A percentile compares a stretch with the other conserved stretches of the same genome.
Evolutionary conservation across 2,113 vertebrate species (phyloP).

Genomic region (Nettapus auritus): DNA sequence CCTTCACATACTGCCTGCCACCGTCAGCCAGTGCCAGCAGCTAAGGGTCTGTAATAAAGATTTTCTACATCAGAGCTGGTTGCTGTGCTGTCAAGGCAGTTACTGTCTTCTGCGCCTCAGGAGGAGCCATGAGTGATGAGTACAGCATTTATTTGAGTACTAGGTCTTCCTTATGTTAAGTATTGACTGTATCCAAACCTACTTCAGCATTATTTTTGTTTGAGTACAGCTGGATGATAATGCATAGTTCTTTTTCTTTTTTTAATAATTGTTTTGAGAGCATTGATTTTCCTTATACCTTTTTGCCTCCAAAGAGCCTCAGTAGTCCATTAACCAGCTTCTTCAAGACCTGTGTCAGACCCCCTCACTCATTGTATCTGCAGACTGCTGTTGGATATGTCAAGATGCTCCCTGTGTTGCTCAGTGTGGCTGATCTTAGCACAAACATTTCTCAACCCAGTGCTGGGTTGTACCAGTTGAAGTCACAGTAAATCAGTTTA

Average conservation of each 20-base stretch:
- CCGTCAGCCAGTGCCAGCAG: background rate
- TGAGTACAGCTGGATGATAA: background rate
- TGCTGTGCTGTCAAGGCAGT: background rate
- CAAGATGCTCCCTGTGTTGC: background rate
- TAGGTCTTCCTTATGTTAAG: background rate
- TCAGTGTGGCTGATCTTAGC: background rate
- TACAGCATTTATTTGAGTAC: background rate
- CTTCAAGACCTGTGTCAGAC: background rate
- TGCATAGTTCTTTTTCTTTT: background rate
- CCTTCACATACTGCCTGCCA: background rate
- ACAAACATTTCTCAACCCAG: background rate
- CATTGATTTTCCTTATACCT: background rate
- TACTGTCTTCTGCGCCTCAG: background rate
- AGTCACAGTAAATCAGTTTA: background rate
- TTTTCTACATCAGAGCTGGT: background rate
- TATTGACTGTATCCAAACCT: background rate
- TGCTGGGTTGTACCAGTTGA: background rate
- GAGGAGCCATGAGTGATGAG: background rate
- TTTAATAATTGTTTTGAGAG: background rate
- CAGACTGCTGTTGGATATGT: background rate
- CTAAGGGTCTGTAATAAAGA: constrained; percentile 22
- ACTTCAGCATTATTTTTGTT: background rate
- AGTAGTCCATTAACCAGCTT: background rate
- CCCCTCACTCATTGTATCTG: background rate
- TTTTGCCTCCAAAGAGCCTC: background rate